Base-by-base conservation (phyloP, 2,113 vertebrate genomes). In the Lampris megalopsis region DNA sequence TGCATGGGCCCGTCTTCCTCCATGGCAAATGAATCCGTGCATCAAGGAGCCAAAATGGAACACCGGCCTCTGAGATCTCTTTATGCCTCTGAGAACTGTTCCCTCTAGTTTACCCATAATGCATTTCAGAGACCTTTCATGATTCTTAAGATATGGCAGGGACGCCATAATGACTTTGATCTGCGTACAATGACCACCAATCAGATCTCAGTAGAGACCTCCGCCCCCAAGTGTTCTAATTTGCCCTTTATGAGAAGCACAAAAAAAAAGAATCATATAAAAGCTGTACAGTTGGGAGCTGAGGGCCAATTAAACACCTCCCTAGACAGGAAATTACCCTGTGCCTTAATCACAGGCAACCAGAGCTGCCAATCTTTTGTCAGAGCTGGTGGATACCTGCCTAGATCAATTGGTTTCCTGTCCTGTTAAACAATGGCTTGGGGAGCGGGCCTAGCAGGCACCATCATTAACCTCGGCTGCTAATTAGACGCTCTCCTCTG, bases 401-500 rank as follows among this genome's bases (percentile, higher is more conserved):
- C 81, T 77, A 63, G 83, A 91, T 89, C 88, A 92, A 92, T 92
- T 89, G 84, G 77, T 79, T 70, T 87, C 81, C 75, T 75, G 79
- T 88, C 84, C 84, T 75, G 66, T 79, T 77, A 70, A 93, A 91
- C 88, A 81, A 80, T 69, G 64, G 85, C 82, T 81, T 45, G 45
- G 85, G 89, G 77, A 90, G 69, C 47, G 45, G 83, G 84, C 87
- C 63, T 86, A 71, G 75, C 84, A 68, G 13, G 24, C 86, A 65
- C 65, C 88, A 85, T 93, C 88, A 91, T 93, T 92, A 91, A 91
- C 82, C 87, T 85, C 63, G 90, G 72, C 78, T 67, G 81, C 91
- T 92, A 93, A 93, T 93, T 92, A 92, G 91, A 91, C 68, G 70
- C 87, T 79, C 74, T 63, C 85, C 76, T 88, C 83, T 90, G 90